Conservation (phyloP, 2,797 vertebrate genomes). For the Micropoecilia bifurca region DNA sequence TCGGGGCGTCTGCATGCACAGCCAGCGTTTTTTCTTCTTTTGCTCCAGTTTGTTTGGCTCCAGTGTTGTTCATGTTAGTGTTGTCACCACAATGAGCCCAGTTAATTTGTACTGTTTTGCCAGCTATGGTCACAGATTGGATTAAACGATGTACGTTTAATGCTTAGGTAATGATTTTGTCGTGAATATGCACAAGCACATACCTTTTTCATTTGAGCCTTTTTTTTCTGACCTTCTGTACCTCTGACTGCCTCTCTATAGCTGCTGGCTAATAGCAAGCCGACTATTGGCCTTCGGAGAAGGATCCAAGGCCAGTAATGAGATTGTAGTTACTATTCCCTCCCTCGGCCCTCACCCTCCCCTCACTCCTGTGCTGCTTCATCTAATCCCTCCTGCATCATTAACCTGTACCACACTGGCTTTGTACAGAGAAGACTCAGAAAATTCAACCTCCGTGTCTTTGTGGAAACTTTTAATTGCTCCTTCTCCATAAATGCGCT, state of each 20-base stretch:
- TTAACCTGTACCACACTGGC: conserved; percentile 74
- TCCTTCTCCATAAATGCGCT: conserved; percentile 66
- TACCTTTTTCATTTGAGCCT: conserved; percentile 7
- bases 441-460: conserved; percentile 62
- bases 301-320: conserved; percentile 73
- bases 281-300: conserved; percentile 67
- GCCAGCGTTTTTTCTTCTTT: conserved; percentile 12
- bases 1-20: conserved; percentile 12
- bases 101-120: conserved; percentile 71
- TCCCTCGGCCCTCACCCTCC: conserved; percentile 25
- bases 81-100: conserved; percentile 49
- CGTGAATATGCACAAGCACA: not conserved
- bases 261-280: conserved; percentile 59
- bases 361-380: conserved; percentile 43
- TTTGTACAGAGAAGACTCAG: conserved; percentile 61
- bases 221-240: conserved; percentile 22
- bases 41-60: conserved; percentile 58
- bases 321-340: conserved; percentile 62
- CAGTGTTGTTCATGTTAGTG: conserved; percentile 50
- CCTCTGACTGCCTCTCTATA: conserved; percentile 41
- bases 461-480: conserved; percentile 78
- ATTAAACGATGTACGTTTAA: conserved; percentile 45
- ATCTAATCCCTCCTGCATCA: conserved; percentile 71
- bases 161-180: conserved; percentile 38
- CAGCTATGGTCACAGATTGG: conserved; percentile 52